Evolutionary conservation across 2,888 invertebrate species (phyloP), one percentile per base, ranked within the genome.

Genomic region (Embidobia sp.): DNA sequence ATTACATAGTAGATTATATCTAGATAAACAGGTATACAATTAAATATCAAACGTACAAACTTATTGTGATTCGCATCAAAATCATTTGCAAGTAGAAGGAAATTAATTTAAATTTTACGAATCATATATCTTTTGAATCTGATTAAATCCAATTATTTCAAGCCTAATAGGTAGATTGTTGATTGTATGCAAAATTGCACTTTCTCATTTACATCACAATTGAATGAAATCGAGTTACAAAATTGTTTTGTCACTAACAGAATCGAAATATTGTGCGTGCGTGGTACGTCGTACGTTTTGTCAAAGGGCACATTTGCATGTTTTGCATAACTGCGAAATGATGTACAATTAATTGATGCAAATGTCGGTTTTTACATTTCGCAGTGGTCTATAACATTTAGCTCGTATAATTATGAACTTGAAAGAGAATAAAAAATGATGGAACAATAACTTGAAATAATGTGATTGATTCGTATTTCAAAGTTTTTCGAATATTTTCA

Each of bases 171-270:
- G 10, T 26, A 44, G 26, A 44, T 16, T 10, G 10, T 13, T 19
- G 22, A 48, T 27, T 48, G 13, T 15, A 7, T 16, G 48, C 29
- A 29, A 29, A 48, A 48, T 27, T 22, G 0, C 27, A 48, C 48
- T 48, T 48, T 29, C 27, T 48, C 10, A 48, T 48, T 48, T 29
- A 29, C 48, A 48, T 48, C 40, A 13, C 11, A 48, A 48, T 48
- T 11, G 29, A 48, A 29, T 35, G 35, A 35, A 35, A 35, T 7
- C 8, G n/a, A 15, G 48, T 6, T 48, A 29, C 29, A 15, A 15
- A 48, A 10, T 3, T 16, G 29, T 48, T 29, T 48, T 16, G 29
- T 29, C 15, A 15, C 48, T 3, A 10, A 6, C 6, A 8, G 16
- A 18, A 8, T 40, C 40, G 18, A 16, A 37, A 16, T 37, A 37